Base-by-base conservation (phyloP, 2,797 vertebrate species). In the Enteromius trimaculatus region DNA sequence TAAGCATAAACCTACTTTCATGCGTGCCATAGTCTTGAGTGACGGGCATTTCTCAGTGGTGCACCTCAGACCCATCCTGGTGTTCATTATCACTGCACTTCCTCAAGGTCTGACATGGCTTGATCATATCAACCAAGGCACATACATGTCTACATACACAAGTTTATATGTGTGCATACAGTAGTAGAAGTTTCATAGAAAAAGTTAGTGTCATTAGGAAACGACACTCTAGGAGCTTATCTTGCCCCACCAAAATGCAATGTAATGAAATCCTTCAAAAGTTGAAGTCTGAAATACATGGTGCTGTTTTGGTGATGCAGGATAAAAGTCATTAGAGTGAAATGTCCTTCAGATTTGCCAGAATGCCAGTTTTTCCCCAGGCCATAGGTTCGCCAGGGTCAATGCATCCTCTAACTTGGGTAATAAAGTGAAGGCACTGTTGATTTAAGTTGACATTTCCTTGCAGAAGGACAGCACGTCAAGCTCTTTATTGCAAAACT, bases 61-160 rank as follows among this genome's bases (percentile, higher is more conserved):
- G 37, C 87, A 88, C 88, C 66, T 90, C 91, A 91, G 87, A 92
- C 87, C 91, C 94, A 95, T 95, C 88, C 79, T 86, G 90, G 81
- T 92, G 85, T 91, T 88, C 92, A 94, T 95, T 82, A 88, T 89
- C 93, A 94, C 82, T 95, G 90, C 91, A 89, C 91, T 87, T 68
- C 79, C 88, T 86, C 85, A 87, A 82, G 75, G 55, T 80, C 76
- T 79, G 76, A 79, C 85, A 89, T 86, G 77, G 71, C 58, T 65
- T 77, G 80, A 85, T 85, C 85, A 85, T 79, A 87, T 84, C 68
- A 83, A 83, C 58, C 71, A 85, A 83, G 80, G 86, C 88, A 84
- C 89, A 81, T 86, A 81, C 90, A 90, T 91, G 90, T 77, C 79
- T 87, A 89, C 88, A 92, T 92, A 87, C 58, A 60, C 86, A 82